phyloP scores from a whole-genome alignment of 2,113 vertebrate species.

The Grammomys surdaster region DNA sequence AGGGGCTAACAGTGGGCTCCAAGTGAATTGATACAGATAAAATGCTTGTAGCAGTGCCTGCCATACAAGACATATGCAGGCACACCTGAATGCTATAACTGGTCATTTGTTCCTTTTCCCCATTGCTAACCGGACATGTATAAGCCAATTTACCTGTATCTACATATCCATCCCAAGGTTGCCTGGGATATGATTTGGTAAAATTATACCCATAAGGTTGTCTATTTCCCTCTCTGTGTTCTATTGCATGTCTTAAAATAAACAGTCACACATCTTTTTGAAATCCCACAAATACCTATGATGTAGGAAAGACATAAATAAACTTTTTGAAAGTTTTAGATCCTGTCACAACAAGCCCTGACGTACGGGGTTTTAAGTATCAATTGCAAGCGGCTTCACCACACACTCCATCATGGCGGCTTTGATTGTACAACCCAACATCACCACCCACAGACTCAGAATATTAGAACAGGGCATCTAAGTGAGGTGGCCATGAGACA shows the following conservation, averaged over 20 bases:
- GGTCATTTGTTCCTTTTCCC: not conserved
- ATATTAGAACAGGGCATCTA: not conserved
- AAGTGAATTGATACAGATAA: not conserved
- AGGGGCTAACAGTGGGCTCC: not conserved
- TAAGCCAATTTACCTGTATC: not conserved
- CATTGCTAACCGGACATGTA: not conserved
- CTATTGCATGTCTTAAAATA: not conserved
- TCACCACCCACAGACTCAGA: not conserved
- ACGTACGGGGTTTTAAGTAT: not conserved
- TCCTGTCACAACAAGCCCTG: not conserved
- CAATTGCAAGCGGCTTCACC: not conserved
- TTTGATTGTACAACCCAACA: not conserved
- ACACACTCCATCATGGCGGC: not conserved
- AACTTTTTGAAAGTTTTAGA: conserved; percentile 12
- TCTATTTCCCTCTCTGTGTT: not conserved
- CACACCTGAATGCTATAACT: not conserved
- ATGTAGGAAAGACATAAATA: not conserved
- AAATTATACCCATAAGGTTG: not conserved
- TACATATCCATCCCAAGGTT: not conserved
- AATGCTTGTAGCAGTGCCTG: not conserved
- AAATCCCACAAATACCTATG: not conserved
- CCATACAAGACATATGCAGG: not conserved
- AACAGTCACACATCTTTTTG: not conserved
- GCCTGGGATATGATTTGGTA: not conserved
- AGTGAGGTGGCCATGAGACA: not conserved